These are phyloP conservation scores for Atrina japonica DNA, from an alignment of 2,888 invertebrate species.

Conservation along the genomic window DNA sequence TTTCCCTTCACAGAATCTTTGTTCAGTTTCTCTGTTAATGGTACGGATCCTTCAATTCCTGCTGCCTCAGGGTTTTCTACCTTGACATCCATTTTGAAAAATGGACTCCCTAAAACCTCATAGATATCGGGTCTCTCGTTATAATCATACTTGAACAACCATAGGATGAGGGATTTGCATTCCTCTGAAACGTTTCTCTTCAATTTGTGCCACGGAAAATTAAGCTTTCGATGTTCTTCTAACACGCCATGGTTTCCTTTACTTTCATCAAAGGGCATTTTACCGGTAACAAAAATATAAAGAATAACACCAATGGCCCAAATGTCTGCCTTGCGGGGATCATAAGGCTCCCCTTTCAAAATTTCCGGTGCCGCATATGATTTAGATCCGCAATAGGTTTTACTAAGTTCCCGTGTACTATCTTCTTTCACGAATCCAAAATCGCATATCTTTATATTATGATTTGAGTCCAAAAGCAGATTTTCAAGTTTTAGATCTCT, in stretches of 20 bases:
- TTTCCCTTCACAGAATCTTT: background rate
- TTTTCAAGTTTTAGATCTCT: constrained; percentile 83
- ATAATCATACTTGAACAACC: constrained; percentile 72
- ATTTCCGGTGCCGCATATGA: constrained; percentile 82
- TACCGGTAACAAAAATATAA: constrained; percentile 81
- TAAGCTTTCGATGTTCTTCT: constrained; percentile 74
- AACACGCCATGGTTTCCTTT: constrained; percentile 77
- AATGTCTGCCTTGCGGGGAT: constrained; percentile 81
- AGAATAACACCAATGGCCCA: constrained; percentile 82
- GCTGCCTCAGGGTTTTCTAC: constrained; percentile 21
- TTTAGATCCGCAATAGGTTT: constrained; percentile 82
- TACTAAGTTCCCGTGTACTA: constrained; percentile 73
- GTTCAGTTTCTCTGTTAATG: constrained; percentile 13
- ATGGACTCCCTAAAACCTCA: constrained; percentile 56
- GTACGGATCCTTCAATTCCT: constrained; percentile 28
- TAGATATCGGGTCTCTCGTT: constrained; percentile 71
- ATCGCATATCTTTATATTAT: constrained; percentile 81
- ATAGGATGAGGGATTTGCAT: constrained; percentile 67
- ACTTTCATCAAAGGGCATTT: constrained; percentile 82
- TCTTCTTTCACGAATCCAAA: constrained; percentile 81
- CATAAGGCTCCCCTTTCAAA: constrained; percentile 82
- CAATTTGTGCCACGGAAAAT: constrained; percentile 76
- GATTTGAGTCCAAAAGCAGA: constrained; percentile 80
- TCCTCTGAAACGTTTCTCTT: constrained; percentile 61
- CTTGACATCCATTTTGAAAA: constrained; percentile 53